phyloP scores from a whole-genome alignment of 2,113 vertebrate species.

The Condylura cristata region DNA sequence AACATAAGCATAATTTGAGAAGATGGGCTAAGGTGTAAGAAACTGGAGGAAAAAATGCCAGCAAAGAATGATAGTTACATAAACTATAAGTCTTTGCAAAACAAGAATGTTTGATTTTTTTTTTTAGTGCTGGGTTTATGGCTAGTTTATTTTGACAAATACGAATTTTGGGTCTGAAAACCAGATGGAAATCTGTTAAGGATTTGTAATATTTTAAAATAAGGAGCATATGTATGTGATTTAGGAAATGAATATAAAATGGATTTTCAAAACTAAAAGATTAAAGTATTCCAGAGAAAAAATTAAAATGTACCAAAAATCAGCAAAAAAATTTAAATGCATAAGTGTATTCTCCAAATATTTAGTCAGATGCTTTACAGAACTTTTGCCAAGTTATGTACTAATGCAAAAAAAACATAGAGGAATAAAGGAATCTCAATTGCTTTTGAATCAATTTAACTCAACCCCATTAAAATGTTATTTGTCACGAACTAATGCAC shows the following conservation, averaged over 20 bases:
- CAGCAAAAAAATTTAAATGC: neutral
- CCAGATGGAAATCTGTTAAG: neutral
- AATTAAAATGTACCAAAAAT: neutral
- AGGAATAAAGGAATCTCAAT: neutral
- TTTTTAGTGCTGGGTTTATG: neutral
- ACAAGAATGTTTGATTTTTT: neutral
- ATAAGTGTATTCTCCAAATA: neutral
- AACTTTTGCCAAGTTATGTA: neutral
- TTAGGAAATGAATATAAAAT: neutral
- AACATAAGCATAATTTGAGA: neutral
- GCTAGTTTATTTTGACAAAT: constrained; percentile 30
- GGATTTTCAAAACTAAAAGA: neutral
- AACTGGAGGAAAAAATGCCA: neutral
- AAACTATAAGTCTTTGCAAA: neutral
- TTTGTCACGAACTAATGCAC: neutral
- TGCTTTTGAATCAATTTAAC: neutral
- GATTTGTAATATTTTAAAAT: neutral
- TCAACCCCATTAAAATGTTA: neutral
- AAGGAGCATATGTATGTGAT: neutral
- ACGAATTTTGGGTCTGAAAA: neutral
- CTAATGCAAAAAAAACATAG: neutral
- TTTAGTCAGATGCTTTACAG: neutral
- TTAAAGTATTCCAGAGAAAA: neutral
- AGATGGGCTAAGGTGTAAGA: neutral
- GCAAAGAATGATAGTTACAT: neutral